Conservation (phyloP, 2,888 invertebrate species). For the Chirona hameri region DNA sequence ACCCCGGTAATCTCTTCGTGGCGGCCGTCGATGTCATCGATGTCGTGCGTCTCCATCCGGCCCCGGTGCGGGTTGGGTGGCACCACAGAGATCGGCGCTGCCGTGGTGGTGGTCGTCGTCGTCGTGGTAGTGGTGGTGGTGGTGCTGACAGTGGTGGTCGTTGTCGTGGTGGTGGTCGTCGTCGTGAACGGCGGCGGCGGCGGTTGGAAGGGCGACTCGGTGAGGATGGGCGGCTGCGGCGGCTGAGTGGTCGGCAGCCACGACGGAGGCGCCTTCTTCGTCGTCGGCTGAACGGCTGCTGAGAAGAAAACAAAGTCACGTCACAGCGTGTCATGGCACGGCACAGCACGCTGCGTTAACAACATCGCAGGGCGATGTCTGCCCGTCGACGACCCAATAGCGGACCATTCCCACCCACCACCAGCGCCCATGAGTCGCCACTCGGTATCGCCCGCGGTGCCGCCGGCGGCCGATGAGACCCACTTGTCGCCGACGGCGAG, state of each 20-base stretch:
- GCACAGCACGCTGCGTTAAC: no score
- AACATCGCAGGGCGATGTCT: not conserved
- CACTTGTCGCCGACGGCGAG: not conserved
- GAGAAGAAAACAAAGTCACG: not conserved
- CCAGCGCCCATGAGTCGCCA: not conserved
- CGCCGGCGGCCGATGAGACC: not conserved
- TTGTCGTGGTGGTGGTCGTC: conserved; percentile 35
- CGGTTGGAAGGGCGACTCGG: conserved; percentile 34
- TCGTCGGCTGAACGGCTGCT: not conserved
- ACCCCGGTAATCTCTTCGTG: conserved; percentile 25
- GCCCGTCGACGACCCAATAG: not conserved
- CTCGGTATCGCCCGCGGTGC: not conserved
- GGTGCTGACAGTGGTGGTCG: conserved; percentile 36
- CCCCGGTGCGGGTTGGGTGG: not conserved
- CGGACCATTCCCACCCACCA: not conserved
- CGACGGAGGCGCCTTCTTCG: conserved; percentile 32
- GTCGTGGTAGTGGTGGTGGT: conserved; percentile 42
- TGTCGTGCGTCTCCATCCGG: conserved; percentile 7
- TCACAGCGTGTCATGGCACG: no score
- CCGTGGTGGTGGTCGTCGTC: conserved; percentile 36
- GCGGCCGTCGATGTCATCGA: conserved; percentile 1
- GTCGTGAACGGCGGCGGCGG: conserved; percentile 32
- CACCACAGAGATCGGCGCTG: not conserved
- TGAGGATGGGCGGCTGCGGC: conserved; percentile 63
- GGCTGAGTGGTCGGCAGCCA: conserved; percentile 77